Percentiles rank a stretch among this genome's conserved stretches.
These are phyloP conservation scores for Xiphophorus couchianus DNA, from an alignment of 2,113 vertebrate genomes.

Conservation along the genomic window DNA sequence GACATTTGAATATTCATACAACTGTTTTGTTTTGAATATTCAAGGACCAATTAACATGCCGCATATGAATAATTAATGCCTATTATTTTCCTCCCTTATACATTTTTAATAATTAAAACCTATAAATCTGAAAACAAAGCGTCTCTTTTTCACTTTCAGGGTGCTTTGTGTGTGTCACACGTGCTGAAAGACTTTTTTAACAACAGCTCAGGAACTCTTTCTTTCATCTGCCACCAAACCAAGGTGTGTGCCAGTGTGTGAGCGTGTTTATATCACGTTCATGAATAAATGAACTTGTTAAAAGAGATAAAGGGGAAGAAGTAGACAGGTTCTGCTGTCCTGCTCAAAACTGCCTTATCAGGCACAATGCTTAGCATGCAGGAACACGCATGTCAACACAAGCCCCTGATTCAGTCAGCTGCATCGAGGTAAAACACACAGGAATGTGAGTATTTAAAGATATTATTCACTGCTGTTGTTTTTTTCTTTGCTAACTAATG, in stretches of 20 bases:
- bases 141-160: constrained; percentile 37
- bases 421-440: constrained; percentile 25
- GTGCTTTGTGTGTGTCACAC: constrained; percentile 22
- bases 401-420: constrained; percentile 8
- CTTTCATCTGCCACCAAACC: constrained; percentile 65
- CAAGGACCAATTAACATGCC: constrained; percentile 70
- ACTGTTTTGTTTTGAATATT: constrained; percentile 77
- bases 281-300: constrained; percentile 79
- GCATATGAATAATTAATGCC: constrained; percentile 73
- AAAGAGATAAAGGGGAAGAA: constrained; percentile 69
- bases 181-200: constrained; percentile 62
- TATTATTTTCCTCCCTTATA: constrained; percentile 67
- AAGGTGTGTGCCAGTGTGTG: constrained; percentile 34
- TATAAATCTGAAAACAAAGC: constrained; percentile 73
- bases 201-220: constrained; percentile 68
- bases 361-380: constrained; percentile 50
- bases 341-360: constrained; percentile 71
- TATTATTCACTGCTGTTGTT: background rate
- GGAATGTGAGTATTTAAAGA: constrained; percentile 20
- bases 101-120: constrained; percentile 71
- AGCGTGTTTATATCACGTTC: constrained; percentile 30
- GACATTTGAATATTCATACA: constrained; percentile 68
- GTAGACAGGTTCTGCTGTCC: constrained; percentile 72
- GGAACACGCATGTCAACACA: constrained; percentile 17
- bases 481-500: background rate